phyloP scores from a whole-genome alignment of 92 coral and sea anemone genomes.

The Epizoanthus rinbou region DNA sequence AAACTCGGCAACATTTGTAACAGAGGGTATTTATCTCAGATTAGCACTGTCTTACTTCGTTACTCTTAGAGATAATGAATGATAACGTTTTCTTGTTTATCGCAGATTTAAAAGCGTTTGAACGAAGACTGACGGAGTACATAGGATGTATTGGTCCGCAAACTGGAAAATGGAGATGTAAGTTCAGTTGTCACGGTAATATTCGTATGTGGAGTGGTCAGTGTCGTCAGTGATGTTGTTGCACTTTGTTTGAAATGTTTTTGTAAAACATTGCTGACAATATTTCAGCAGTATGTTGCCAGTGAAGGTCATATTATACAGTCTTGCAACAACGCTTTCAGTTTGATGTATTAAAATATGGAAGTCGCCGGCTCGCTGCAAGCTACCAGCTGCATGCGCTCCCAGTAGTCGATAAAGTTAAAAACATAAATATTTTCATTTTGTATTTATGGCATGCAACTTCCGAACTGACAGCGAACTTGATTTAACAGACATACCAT shows the following conservation, averaged over 20 bases:
- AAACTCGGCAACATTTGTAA: slow-evolving; percentile 56
- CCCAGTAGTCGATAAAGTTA: no score
- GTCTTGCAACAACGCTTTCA: no score
- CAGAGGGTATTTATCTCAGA: slow-evolving; percentile 73
- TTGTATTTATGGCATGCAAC: not conserved
- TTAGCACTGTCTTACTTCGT: not conserved
- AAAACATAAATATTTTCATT: no score
- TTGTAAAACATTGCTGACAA: not conserved
- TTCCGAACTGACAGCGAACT: not conserved
- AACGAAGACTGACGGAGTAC: slow-evolving; percentile 92
- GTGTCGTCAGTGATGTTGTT: not conserved
- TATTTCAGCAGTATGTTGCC: no score
- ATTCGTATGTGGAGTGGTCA: not conserved
- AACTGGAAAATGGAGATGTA: slow-evolving; percentile 90
- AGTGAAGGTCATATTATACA: no score
- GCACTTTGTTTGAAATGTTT: not conserved
- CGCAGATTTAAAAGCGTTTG: slow-evolving; percentile 97
- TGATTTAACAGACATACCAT: not conserved
- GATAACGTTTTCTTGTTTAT: not conserved
- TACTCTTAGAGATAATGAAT: not conserved
- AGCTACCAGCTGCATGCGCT: no score
- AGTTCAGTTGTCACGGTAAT: slow-evolving; percentile 34
- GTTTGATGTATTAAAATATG: no score
- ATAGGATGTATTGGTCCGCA: slow-evolving; percentile 81
- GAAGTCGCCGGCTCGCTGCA: no score